These are phyloP conservation scores for Mythimna pallens DNA, from an alignment of 2,888 invertebrate species.

Conservation along the genomic window DNA sequence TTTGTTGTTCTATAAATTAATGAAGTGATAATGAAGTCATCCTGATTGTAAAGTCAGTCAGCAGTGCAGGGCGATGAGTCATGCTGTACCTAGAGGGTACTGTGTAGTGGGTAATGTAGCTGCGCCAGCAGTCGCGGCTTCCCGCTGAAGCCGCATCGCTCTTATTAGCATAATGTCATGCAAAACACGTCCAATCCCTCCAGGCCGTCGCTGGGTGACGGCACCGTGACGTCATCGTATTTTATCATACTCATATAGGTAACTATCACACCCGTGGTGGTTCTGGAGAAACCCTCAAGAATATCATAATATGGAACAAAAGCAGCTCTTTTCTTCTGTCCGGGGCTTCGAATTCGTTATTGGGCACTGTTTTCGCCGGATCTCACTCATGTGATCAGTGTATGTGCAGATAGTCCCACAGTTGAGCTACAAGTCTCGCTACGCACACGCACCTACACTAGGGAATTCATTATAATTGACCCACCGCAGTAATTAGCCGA, in stretches of 20 bases:
- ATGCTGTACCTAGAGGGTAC: not conserved
- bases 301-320: not conserved
- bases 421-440: not conserved
- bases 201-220: not conserved
- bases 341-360: not conserved
- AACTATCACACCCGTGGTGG: not conserved
- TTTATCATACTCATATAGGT: not conserved
- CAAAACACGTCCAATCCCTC: conserved; percentile 7
- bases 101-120: not conserved
- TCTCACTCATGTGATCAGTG: not conserved
- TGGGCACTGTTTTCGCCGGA: not conserved
- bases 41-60: not conserved
- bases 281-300: not conserved
- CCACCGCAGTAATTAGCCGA: conserved; percentile 62
- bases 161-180: conserved; percentile 48
- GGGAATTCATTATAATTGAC: conserved; percentile 41
- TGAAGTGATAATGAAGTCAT: not conserved
- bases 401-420: not conserved
- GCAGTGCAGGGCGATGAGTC: conserved; percentile 15
- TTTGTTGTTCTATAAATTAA: not conserved
- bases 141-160: conserved; percentile 46
- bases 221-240: conserved; percentile 27
- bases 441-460: conserved; percentile 16
- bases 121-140: not conserved
- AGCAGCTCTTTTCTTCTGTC: not conserved